Base-by-base conservation (phyloP, 2,888 invertebrate species). In the Lobophora halterata region DNA sequence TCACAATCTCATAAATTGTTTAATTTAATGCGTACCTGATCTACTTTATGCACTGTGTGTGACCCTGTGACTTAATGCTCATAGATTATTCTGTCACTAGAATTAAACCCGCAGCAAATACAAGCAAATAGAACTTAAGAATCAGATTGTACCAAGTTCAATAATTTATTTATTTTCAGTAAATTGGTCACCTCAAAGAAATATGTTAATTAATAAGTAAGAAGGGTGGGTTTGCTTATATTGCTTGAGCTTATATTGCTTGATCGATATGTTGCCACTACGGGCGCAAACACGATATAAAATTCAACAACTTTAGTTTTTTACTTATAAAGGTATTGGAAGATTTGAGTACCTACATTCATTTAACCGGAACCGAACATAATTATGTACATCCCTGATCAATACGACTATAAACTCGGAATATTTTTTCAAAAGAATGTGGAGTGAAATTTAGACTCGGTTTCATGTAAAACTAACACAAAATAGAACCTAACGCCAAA, bases 171-270 rank as follows among this genome's bases (percentile, higher is more conserved):
- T 21, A 7, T 9, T 6, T 33, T 9, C n/a, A 28, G 35, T 17
- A 36, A 35, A 40, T 36, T 34, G 27, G 33, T 31, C 14, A 39
- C 16, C 9, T 13, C 9, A 33, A 27, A 37, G 7, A 7, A 6
- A n/a, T n/a, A n/a, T n/a, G 9, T 10, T 14, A 33, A 38, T 3
- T 21, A 3, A 34, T 28, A 21, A 9, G 19, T 28, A 28, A 23
- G 51, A 49, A 36, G 8, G 37, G 30, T 46, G 12, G 20, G 41
- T 58, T 55, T 58, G 53, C 25, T 44, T 62, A 55, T 60, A 28
- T 39, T 44, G 45, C 41, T 48, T 46, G 44, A 35, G 29, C 30
- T 14, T 5, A n/a, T 16, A 9, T 16, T 18, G 19, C 25, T 14
- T n/a, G 24, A 23, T n/a, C 23, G 9, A n/a, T 5, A 9, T n/a